Percentiles rank a stretch among this genome's conserved stretches.
Evolutionary conservation across 2,113 vertebrate species (phyloP).

Genomic region (Tursiops truncatus): DNA sequence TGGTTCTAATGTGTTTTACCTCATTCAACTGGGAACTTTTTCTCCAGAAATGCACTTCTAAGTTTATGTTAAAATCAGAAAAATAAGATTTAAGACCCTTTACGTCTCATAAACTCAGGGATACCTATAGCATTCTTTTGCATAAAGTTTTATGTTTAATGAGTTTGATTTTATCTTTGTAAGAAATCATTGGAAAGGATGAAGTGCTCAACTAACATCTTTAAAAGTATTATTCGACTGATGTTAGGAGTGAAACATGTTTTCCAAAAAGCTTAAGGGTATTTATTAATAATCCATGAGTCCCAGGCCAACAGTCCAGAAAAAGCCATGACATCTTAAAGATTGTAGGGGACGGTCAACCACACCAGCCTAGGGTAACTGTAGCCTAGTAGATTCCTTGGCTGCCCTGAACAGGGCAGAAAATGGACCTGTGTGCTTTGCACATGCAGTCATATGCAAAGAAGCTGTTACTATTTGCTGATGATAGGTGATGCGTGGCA

Average conservation of each 20-base stretch:
- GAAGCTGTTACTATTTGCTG: neutral
- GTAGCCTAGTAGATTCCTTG: neutral
- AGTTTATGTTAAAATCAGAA: constrained; percentile 21
- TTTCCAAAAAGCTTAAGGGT: neutral
- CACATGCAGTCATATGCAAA: neutral
- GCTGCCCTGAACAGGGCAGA: neutral
- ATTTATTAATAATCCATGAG: neutral
- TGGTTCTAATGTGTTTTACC: neutral
- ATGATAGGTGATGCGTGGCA: neutral
- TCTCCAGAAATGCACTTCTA: neutral
- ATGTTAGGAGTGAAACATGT: neutral
- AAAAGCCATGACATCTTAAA: neutral
- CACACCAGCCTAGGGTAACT: neutral
- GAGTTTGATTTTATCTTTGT: neutral
- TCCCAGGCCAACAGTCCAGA: neutral
- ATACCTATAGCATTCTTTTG: neutral
- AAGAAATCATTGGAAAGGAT: constrained; percentile 12
- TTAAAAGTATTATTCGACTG: neutral
- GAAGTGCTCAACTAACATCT: neutral
- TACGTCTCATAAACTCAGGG: neutral
- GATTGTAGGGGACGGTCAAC: neutral
- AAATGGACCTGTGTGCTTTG: neutral
- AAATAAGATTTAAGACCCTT: neutral
- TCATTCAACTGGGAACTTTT: constrained; percentile 6
- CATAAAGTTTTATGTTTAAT: neutral